These are phyloP conservation scores for Romanomermis culicivorax DNA, from an alignment of 2,888 invertebrate species.

Conservation along the genomic window DNA sequence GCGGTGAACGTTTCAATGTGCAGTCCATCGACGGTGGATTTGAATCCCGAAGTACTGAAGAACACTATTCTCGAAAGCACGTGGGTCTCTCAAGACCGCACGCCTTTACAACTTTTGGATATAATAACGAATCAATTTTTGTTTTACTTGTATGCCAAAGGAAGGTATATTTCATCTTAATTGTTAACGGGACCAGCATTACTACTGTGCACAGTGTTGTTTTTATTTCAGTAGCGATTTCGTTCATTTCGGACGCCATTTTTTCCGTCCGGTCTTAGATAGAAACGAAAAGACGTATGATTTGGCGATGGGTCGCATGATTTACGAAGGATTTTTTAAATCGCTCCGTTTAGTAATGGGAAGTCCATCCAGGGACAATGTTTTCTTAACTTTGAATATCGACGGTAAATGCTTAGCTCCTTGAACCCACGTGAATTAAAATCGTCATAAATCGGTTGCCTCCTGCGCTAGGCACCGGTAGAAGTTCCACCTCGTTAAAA, in stretches of 20 bases:
- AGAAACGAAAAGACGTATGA: neutral
- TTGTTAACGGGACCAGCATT: too few relatives aligned
- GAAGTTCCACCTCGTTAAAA: too few relatives aligned
- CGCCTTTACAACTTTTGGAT: neutral
- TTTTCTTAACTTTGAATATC: neutral
- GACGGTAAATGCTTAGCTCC: neutral
- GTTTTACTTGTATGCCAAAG: neutral
- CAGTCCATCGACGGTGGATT: neutral
- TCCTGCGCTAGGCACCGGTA: too few relatives aligned
- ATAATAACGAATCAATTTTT: neutral
- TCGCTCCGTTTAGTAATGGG: neutral
- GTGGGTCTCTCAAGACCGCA: neutral
- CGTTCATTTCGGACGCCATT: neutral
- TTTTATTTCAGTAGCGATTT: conserved; percentile 1
- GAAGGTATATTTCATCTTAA: neutral
- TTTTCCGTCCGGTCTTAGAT: neutral
- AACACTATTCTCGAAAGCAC: neutral
- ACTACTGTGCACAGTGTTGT: too few relatives aligned
- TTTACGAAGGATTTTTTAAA: conserved; percentile 3
- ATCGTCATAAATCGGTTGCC: too few relatives aligned
- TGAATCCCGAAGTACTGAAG: neutral
- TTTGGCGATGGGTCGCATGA: neutral
- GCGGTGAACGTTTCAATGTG: neutral
- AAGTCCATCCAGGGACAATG: too few relatives aligned
- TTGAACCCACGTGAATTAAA: too few relatives aligned